Conservation (phyloP, 2,888 invertebrate species). For the Beris chalybata region DNA sequence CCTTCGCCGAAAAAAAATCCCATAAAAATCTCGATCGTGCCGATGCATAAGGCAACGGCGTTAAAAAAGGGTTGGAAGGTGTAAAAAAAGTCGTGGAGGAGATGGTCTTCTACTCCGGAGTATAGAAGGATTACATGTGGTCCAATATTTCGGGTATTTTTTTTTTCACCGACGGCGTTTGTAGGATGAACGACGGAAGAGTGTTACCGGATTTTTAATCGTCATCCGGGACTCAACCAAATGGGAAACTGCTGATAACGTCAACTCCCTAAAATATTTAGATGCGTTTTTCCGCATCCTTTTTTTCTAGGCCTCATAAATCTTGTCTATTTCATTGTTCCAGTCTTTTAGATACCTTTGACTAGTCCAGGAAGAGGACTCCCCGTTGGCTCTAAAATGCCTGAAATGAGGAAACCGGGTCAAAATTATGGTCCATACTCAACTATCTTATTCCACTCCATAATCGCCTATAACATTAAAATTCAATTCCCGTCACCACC, state of each 20-base stretch:
- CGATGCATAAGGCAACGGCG: slow-evolving; percentile 38
- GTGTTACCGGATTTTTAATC: not conserved
- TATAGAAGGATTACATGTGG: too few species aligned
- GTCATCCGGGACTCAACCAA: not conserved
- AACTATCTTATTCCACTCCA: too few species aligned
- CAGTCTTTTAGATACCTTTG: not conserved
- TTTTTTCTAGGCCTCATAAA: not conserved
- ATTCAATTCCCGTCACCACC: too few species aligned
- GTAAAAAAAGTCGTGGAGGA: too few species aligned
- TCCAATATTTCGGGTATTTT: not conserved
- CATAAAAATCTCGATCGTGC: slow-evolving; percentile 39
- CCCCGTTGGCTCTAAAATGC: not conserved
- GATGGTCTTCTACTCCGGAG: too few species aligned
- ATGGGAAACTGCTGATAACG: slow-evolving; percentile 3
- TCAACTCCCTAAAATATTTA: slow-evolving; percentile 1
- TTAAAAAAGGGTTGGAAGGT: not conserved
- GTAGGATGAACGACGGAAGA: not conserved
- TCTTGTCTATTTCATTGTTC: not conserved
- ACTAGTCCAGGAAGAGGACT: not conserved
- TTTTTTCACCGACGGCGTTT: not conserved
- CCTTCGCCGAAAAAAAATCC: slow-evolving; percentile 10
- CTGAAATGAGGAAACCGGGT: too few species aligned
- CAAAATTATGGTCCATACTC: too few species aligned
- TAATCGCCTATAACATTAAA: too few species aligned
- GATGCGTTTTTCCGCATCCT: slow-evolving; percentile 12